A percentile compares a stretch with the other conserved stretches of the same genome.
Conservation (phyloP, 2,797 vertebrate species). For the Pampus argenteus region DNA sequence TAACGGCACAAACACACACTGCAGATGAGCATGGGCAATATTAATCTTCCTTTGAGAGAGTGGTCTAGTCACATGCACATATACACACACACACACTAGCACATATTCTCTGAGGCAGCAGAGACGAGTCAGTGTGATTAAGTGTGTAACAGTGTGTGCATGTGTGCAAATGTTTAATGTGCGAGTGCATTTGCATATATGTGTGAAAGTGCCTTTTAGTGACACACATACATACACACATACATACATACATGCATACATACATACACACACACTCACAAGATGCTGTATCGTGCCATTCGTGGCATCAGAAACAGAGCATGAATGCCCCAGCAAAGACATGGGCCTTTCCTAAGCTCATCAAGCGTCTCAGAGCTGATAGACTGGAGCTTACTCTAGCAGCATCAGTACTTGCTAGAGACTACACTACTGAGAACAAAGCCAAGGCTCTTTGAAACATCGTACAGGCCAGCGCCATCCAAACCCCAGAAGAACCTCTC, state of each 20-base stretch:
- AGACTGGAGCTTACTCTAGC: slow-evolving; percentile 47
- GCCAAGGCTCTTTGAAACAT: slow-evolving; percentile 50
- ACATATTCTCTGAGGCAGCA: slow-evolving; percentile 25
- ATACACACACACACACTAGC: slow-evolving; percentile 7
- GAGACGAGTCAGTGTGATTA: slow-evolving; percentile 37
- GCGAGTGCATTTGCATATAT: slow-evolving; percentile 28
- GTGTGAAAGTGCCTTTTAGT: slow-evolving; percentile 7
- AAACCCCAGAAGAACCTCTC: slow-evolving; percentile 71
- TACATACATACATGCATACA: slow-evolving; percentile 25
- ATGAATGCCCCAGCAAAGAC: slow-evolving; percentile 43
- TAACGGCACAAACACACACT: slow-evolving; percentile 71
- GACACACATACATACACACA: slow-evolving; percentile 26
- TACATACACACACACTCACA: slow-evolving; percentile 16
- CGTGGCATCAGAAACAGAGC: slow-evolving; percentile 57
- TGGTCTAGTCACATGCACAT: slow-evolving; percentile 12
- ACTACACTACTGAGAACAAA: slow-evolving; percentile 66
- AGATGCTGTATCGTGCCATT: slow-evolving; percentile 51
- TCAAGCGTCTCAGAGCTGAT: slow-evolving; percentile 51
- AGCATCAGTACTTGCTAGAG: slow-evolving; percentile 29
- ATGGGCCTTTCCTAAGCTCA: slow-evolving; percentile 47
- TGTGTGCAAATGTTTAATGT: slow-evolving; percentile 19
- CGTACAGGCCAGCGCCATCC: slow-evolving; percentile 53
- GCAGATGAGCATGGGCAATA: slow-evolving; percentile 51
- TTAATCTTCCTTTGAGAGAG: slow-evolving; percentile 66
- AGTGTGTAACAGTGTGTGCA: slow-evolving; percentile 21